Evolutionary conservation across 2,797 vertebrate genomes (phyloP).

Genomic region (Liasis olivaceus): DNA sequence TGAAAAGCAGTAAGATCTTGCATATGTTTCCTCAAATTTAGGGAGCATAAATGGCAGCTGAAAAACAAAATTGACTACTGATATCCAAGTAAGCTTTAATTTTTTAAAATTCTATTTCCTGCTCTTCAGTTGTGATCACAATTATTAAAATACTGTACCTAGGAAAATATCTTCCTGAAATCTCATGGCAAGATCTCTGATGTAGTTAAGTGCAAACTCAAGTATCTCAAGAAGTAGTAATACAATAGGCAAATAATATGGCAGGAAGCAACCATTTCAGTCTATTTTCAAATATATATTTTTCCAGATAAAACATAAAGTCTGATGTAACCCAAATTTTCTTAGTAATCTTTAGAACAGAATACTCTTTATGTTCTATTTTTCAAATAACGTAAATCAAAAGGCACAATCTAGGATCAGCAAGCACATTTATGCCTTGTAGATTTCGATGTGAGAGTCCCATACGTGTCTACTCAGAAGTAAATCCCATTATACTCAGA

Average conservation of each 20-base stretch:
- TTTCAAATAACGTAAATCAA: neutral
- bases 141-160: neutral
- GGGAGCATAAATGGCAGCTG: conserved; percentile 77
- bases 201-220: neutral
- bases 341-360: neutral
- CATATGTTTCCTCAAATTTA: conserved; percentile 71
- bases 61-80: conserved; percentile 37
- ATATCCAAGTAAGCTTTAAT: neutral
- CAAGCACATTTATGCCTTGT: neutral
- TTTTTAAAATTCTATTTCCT: neutral
- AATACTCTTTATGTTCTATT: neutral
- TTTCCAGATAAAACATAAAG: neutral
- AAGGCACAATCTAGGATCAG: neutral
- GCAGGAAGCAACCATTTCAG: neutral
- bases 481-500: neutral
- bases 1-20: conserved; percentile 87
- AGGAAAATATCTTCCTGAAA: neutral
- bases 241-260: neutral
- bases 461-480: neutral
- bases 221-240: neutral
- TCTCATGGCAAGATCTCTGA: neutral
- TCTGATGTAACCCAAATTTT: neutral
- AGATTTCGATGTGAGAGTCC: neutral
- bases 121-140: neutral
- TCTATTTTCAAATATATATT: neutral